Evolutionary conservation across 2,797 vertebrate genomes (phyloP), one percentile per base, ranked within the genome.

Genomic region (Danio jaintianensis): DNA sequence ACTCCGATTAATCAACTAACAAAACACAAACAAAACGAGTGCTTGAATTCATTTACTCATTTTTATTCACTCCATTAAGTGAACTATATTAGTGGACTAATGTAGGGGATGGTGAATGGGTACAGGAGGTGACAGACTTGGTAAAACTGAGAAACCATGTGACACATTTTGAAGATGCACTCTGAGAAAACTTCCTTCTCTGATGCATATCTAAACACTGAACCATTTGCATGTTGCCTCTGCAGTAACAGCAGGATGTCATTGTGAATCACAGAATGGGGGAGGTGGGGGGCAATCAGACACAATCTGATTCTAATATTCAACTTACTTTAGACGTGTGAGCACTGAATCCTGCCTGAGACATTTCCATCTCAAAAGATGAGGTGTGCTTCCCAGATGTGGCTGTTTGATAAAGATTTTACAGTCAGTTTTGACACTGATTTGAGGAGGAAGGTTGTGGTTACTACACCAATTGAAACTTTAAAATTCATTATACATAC

Each of bases 311-410:
- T 76, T 8, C 43, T 40, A 1, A 5, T 8, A 10, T 11, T 59
- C 4, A 42, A 11, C 89, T 88, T 94, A 99, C 98, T 93, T 94
- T 93, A 55, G 95, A 95, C 16, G 95, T 93, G 83, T 99, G 97
- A 69, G 95, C 96, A 78, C 98, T 99, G 85, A 99, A 98, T 36
- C 97, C 98, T 10, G 95, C 91, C 86, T 99, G 98, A 78, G 97
- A 97, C 97, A 99, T 98, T 91, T 99, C 97, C 97, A 98, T 97
- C 89, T 94, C 94, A 87, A 98, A 98, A 10, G 96, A 97, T 1
- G 96, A 93, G 2, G 98, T 96, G 79, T 91, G 92, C 4, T 96
- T 95, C 73, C 96, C 94, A 53, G 90, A 92, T 15, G 97, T 98
- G 78, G 96, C 97, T 98, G 63, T 83, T 84, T 88, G 85, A 66